Evolutionary conservation across 2,797 vertebrate species (phyloP).

Genomic region (Prunella strophiata): DNA sequence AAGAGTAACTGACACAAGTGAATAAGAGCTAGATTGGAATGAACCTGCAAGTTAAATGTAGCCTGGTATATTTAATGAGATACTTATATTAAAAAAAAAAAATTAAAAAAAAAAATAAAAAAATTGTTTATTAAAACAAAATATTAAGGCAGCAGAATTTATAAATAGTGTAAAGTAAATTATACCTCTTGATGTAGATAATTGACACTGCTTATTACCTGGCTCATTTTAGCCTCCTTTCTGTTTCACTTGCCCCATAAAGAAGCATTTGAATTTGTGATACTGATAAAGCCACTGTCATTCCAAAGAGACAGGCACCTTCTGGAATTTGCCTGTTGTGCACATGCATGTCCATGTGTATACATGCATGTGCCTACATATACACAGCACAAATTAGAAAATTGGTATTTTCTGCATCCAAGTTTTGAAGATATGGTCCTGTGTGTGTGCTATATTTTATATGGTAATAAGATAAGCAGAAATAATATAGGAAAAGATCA

Average conservation of each 20-base stretch:
- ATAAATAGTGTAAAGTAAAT: neutral
- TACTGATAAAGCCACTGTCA: neutral
- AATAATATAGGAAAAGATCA: neutral
- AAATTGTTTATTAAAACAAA: neutral
- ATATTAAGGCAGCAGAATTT: neutral
- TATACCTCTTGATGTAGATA: neutral
- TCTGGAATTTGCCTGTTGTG: neutral
- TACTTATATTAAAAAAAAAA: neutral
- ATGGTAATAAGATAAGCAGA: neutral
- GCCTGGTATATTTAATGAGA: neutral
- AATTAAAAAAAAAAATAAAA: no score
- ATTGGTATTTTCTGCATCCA: neutral
- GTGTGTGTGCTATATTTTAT: neutral
- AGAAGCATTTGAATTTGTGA: neutral
- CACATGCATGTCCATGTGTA: neutral
- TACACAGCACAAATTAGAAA: neutral
- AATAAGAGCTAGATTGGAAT: neutral
- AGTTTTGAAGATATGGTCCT: neutral
- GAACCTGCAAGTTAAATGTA: neutral
- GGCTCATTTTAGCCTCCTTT: neutral
- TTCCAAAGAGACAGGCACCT: neutral
- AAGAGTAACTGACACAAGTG: neutral
- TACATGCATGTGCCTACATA: neutral
- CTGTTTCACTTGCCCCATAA: fast-evolving
- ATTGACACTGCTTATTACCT: neutral